Base-by-base conservation (phyloP, 2,797 vertebrate species). In the Oreochromis grahami region DNA sequence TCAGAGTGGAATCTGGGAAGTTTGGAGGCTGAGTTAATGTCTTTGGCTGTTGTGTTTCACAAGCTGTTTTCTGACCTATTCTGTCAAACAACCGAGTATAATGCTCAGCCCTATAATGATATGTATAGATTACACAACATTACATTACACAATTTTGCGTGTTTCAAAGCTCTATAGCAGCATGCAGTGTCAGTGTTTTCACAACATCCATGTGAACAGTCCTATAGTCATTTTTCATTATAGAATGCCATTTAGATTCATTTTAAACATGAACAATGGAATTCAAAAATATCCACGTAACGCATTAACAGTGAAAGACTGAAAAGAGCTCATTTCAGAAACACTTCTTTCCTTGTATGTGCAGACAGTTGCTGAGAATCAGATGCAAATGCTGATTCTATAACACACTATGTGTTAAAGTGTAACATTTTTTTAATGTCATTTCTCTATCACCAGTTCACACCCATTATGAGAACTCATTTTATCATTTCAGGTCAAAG, bases 381-480 rank as follows among this genome's bases (percentile, higher is more conserved):
- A 26, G 38, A 43, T 26, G 21, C 21, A 9, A 26, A 1, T 70
- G 13, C 21, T 17, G 63, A 58, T 34, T 58, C 29, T 60, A 26
- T 15, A 26, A 70, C 41, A 58, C 26, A 58, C 53, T 29, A 29
- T 29, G 26, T 58, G 14, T 58, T 58, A 14, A 58, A 58, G 8
- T 58, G 55, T 56, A 29, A 15, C 13, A 6, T 32, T 32, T 32
- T 55, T 52, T 2, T 0, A 7, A 3, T 14, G 6, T 4, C 2
- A 29, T 56, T 45, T 70, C 41, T 26, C 13, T 45, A 70, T 15
- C 8, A 8, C 38, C 21, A 70, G 38, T 26, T 15, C 14, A 70
- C 21, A 26, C 43, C 6, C 0, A 2, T 45, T 15, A 17, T 26
- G 13, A 45, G 21, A 70, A 26, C 13, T 9, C 38, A 9, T 9